A percentile compares a stretch with the other conserved stretches of the same genome.
These are phyloP conservation scores for Semaprochilodus insignis DNA, from an alignment of 2,797 vertebrate species.

Conservation along the genomic window DNA sequence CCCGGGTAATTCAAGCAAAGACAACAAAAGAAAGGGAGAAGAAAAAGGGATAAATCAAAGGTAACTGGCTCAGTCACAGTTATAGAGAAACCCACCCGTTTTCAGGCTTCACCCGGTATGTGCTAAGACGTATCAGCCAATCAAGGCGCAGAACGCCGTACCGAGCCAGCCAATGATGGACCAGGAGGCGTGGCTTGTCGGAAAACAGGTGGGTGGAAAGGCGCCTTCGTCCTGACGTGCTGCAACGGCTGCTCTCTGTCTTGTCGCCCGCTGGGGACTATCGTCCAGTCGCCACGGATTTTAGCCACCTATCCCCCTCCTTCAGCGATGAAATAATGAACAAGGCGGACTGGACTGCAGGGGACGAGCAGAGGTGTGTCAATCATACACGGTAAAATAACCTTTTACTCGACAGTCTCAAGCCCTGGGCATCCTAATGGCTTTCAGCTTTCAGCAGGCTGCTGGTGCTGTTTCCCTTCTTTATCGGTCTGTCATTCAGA, in stretches of 20 bases:
- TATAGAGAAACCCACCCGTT: no score
- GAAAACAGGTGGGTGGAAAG: not conserved
- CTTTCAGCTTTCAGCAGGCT: slow-evolving; percentile 3
- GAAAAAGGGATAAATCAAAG: no score
- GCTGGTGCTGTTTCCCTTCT: no score
- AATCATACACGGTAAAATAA: slow-evolving; percentile 59
- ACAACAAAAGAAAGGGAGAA: no score
- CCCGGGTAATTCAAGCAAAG: no score
- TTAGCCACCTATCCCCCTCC: slow-evolving; percentile 29
- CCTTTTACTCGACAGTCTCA: not conserved
- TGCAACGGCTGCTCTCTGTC: not conserved
- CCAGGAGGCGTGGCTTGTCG: not conserved
- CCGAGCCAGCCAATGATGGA: not conserved
- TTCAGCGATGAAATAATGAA: slow-evolving; percentile 64
- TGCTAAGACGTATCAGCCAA: no score
- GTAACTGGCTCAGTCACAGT: no score
- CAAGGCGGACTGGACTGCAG: slow-evolving; percentile 55
- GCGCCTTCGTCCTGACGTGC: not conserved
- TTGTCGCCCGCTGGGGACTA: no score
- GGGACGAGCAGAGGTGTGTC: slow-evolving; percentile 58
- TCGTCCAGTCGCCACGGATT: not conserved
- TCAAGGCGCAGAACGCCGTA: no score
- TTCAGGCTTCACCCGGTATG: no score
- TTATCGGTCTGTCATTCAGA: no score
- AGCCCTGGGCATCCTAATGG: not conserved